phyloP scores from a whole-genome alignment of 2,113 vertebrate species.

The Leiothrix lutea region DNA sequence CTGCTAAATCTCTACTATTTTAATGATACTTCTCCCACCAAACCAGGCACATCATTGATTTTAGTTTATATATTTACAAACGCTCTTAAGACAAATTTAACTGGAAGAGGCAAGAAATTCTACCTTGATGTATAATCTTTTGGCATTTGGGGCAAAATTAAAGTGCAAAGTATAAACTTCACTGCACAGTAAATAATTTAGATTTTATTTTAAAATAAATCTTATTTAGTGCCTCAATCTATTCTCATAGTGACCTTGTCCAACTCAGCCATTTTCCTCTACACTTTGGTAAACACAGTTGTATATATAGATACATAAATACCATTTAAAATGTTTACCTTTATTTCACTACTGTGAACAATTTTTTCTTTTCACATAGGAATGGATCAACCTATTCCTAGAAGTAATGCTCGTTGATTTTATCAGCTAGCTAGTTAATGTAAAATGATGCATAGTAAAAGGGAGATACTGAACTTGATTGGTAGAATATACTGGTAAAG shows the following conservation, averaged over 20 bases:
- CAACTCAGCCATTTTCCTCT: conserved; percentile 59
- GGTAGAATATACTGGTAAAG: conserved; percentile 57
- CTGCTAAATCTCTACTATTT: not conserved
- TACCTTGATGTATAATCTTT: conserved; percentile 48
- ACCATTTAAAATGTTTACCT: conserved; percentile 59
- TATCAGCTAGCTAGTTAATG: conserved; percentile 62
- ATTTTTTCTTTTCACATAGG: conserved; percentile 16
- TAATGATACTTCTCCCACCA: conserved; percentile 2
- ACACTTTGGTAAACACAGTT: conserved; percentile 63
- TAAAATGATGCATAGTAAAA: conserved; percentile 59
- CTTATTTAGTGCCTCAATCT: conserved; percentile 56
- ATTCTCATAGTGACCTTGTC: conserved; percentile 51
- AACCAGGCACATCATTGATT: conserved; percentile 42
- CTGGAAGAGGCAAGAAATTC: conserved; percentile 43
- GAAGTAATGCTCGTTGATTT: conserved; percentile 62
- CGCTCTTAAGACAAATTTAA: conserved; percentile 38
- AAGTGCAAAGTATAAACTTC: conserved; percentile 71
- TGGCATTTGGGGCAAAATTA: conserved; percentile 63
- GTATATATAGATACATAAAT: conserved; percentile 52
- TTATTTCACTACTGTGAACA: conserved; percentile 49
- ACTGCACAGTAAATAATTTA: conserved; percentile 64
- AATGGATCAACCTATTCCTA: conserved; percentile 65
- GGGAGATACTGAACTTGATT: conserved; percentile 44
- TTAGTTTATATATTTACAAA: conserved; percentile 51
- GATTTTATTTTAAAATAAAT: conserved; percentile 54